Percentiles rank a stretch among this genome's conserved stretches.
These are phyloP conservation scores for Heterocephalus glaber DNA, from an alignment of 2,113 vertebrate species.

Conservation along the genomic window DNA sequence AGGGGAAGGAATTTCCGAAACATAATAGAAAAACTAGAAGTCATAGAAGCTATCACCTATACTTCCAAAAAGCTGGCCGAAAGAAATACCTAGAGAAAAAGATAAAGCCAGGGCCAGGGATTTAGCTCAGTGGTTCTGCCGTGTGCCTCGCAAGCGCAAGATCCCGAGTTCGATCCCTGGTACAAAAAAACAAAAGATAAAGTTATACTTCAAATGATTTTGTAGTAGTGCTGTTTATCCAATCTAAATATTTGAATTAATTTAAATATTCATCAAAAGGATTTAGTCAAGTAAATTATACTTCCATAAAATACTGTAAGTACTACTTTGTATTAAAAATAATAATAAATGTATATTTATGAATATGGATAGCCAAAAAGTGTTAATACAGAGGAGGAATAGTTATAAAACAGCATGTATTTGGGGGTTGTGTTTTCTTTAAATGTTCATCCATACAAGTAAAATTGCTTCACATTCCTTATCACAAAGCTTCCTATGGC, in stretches of 20 bases:
- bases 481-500: neutral
- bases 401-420: neutral
- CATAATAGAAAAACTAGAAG: neutral
- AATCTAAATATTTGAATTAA: neutral
- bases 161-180: too few species aligned
- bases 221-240: neutral
- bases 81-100: constrained; percentile 27
- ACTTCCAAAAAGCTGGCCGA: neutral
- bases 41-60: too few species aligned
- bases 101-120: too few species aligned
- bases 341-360: neutral
- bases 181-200: too few species aligned
- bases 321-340: neutral
- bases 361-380: neutral
- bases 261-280: neutral
- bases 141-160: too few species aligned
- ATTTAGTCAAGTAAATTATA: neutral
- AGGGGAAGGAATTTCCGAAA: constrained; percentile 7
- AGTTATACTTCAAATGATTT: neutral
- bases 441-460: neutral
- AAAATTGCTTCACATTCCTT: neutral
- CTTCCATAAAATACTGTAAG: neutral
- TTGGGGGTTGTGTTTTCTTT: neutral
- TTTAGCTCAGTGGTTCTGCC: too few species aligned
- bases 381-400: neutral